phyloP scores from a whole-genome alignment of 1,140 invertebrate genomes.

The Cecropterus lyciades region DNA sequence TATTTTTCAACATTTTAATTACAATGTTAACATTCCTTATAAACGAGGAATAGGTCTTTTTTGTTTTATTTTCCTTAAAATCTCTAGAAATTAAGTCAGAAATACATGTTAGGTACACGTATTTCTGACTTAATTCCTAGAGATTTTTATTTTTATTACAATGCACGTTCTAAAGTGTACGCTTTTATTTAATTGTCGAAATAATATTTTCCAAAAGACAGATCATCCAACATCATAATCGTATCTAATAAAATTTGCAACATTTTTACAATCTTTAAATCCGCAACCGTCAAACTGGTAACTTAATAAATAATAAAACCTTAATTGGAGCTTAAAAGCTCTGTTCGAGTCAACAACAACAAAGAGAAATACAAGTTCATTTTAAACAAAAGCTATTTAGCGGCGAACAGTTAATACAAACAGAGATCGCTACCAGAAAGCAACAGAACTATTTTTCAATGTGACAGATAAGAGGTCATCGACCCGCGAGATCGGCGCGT shows the following conservation, averaged over 20 bases:
- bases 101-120: too few species aligned
- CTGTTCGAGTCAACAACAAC: conserved; percentile 16
- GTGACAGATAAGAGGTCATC: conserved; percentile 57
- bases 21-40: too few species aligned
- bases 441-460: conserved; percentile 40
- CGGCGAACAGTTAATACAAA: conserved; percentile 24
- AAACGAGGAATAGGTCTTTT: too few species aligned
- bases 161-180: too few species aligned
- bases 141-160: too few species aligned
- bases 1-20: too few species aligned
- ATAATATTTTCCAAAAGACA: too few species aligned
- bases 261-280: not conserved
- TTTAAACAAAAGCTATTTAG: conserved; percentile 28
- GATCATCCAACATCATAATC: too few species aligned
- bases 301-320: not conserved
- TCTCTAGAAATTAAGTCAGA: too few species aligned
- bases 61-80: too few species aligned
- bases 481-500: conserved; percentile 66
- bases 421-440: conserved; percentile 37
- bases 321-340: conserved; percentile 13
- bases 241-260: not conserved
- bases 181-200: too few species aligned
- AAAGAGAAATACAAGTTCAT: conserved; percentile 16
- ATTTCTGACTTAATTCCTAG: too few species aligned
- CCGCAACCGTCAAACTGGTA: not conserved